Evolutionary conservation across 2,113 vertebrate genomes (phyloP), one percentile per base, ranked within the genome.

Genomic region (Coptodon bakossiorum): DNA sequence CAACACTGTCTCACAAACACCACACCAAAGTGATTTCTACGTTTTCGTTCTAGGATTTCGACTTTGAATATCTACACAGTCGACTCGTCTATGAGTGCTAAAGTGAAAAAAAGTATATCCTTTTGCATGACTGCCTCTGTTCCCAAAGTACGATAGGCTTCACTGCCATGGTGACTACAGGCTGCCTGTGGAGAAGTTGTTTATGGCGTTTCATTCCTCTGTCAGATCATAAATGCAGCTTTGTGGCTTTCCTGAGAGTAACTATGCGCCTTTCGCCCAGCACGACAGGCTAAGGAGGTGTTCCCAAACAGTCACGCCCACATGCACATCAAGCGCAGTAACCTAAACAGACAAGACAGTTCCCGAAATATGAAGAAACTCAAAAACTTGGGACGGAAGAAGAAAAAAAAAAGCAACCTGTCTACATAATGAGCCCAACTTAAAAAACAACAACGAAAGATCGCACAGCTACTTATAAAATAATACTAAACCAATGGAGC

Each of bases 221-320:
- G 90, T 94, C 88, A 90, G 87, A 92, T 95, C 93, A 94, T 95
- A 95, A 95, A 96, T 93, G 92, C 91, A 93, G 92, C 93, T 91
- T 81, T 91, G 94, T 92, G 93, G 94, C 91, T 95, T 94, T 80
- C 84, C 94, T 90, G 86, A 92, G 88, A 91, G 88, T 79, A 84
- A 90, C 89, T 90, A 78, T 87, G 92, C 4, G 86, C 59, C 31
- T 91, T 89, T 91, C 83, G 87, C 85, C 78, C 90, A 83, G 89
- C 88, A 90, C 66, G 52, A 80, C 86, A 81, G 61, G 56, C 88
- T 6, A 19, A 31, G 83, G 93, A 94, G 86, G 85, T 92, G 88
- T 63, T 92, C 73, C 63, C 93, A 85, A 88, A 86, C 84, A 80
- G 81, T 79, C 76, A 80, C 84, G 36, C 88, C 86, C 85, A 76